Percentiles rank a stretch among this genome's conserved stretches.
phyloP scores from a whole-genome alignment of 2,888 invertebrate genomes.

The Caenorhabditis wallacei region DNA sequence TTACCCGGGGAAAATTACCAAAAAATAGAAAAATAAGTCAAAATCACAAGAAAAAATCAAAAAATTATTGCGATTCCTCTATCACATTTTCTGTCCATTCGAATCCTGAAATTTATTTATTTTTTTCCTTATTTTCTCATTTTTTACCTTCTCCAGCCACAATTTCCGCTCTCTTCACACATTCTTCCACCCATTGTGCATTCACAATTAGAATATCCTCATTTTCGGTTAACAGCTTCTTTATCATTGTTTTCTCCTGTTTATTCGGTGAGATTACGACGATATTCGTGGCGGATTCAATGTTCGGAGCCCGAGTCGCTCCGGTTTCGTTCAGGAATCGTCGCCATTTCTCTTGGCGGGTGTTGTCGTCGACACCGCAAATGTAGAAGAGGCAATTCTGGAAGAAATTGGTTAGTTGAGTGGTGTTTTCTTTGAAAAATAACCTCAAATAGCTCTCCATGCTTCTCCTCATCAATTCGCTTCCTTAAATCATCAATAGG shows the following conservation, averaged over 20 bases:
- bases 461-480: not conserved
- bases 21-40: too few species aligned
- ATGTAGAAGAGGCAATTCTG: slow-evolving; percentile 46
- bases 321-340: slow-evolving; percentile 65
- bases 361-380: slow-evolving; percentile 19
- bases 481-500: slow-evolving; percentile 30
- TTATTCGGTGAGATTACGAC: slow-evolving; percentile 56
- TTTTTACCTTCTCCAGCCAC: not conserved
- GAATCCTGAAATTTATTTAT: slow-evolving; percentile 5
- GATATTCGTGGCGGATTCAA: slow-evolving; percentile 70
- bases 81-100: slow-evolving; percentile 25
- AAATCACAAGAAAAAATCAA: too few species aligned
- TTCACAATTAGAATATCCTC: slow-evolving; percentile 60
- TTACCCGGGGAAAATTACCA: too few species aligned
- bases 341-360: slow-evolving; percentile 17
- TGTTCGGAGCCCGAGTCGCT: slow-evolving; percentile 60
- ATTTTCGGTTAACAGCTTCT: slow-evolving; percentile 11
- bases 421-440: too few species aligned
- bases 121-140: not conserved
- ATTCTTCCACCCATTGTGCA: slow-evolving; percentile 66
- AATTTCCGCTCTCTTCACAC: slow-evolving; percentile 46
- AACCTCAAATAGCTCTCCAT: slow-evolving; percentile 63
- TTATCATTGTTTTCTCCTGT: slow-evolving; percentile 32
- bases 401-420: not conserved
- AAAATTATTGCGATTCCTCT: not conserved